phyloP scores from a whole-genome alignment of 1,140 invertebrate genomes.

The Sycophila sp. region DNA sequence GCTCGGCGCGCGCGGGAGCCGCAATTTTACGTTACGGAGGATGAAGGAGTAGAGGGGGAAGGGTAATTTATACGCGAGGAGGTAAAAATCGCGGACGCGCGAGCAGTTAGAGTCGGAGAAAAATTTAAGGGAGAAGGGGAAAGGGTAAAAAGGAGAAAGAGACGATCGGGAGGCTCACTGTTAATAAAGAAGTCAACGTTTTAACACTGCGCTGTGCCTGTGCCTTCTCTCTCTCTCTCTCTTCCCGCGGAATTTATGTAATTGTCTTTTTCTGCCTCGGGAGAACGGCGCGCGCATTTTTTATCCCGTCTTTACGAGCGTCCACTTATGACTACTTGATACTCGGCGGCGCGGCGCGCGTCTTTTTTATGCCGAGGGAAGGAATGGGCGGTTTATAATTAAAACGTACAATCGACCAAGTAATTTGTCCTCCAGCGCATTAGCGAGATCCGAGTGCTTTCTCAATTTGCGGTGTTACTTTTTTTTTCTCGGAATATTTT shows the following conservation, averaged over 20 bases:
- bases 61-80: too few species aligned
- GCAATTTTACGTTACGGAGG: too few species aligned
- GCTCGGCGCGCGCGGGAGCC: neutral
- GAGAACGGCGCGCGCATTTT: neutral
- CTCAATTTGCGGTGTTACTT: too few species aligned
- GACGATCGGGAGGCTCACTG: constrained; percentile 20
- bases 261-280: constrained; percentile 16
- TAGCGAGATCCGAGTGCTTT: too few species aligned
- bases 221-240: constrained; percentile 23
- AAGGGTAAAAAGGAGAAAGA: too few species aligned
- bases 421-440: constrained; percentile 66
- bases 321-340: constrained; percentile 29
- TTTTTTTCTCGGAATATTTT: too few species aligned
- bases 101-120: too few species aligned
- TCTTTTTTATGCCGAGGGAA: too few species aligned
- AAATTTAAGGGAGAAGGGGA: too few species aligned
- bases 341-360: constrained; percentile 33
- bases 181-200: constrained; percentile 65
- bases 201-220: constrained; percentile 51
- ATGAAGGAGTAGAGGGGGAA: too few species aligned
- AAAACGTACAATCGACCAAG: constrained; percentile 63
- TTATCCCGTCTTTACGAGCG: constrained; percentile 14
- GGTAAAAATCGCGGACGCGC: too few species aligned
- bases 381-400: constrained; percentile 58
- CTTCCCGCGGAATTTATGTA: constrained; percentile 15